Evolutionary conservation across 2,797 vertebrate species (phyloP), one percentile per base, ranked within the genome.

Genomic region (Acrossocheilus wenchowensis): DNA sequence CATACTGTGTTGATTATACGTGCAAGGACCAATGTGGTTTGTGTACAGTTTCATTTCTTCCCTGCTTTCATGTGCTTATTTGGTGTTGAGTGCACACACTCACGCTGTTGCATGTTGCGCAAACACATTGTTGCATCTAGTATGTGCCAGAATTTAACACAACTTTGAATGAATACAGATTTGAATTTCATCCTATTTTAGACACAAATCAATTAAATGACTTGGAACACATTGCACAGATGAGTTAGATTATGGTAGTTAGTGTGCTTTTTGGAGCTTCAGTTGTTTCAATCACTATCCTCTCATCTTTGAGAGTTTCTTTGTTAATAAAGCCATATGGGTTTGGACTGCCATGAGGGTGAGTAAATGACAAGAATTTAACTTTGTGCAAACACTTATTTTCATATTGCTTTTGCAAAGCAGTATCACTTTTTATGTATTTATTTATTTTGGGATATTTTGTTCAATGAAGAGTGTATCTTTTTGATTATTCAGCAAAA

Each of bases 191-290:
- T 4, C 23, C 71, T 30, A 6, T 50, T 52, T 75, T 75, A 17
- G 17, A 34, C 1, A 34, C 1, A 52, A 75, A 75, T 30, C 48
- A 34, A 19, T 36, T 30, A 34, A 10, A 52, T 52, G 30, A 36
- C 30, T 36, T 77, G 19, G 19, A 54, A 54, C 2, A 12, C 5
- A 36, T 6, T 3, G 2, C 17, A 36, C 19, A 34, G 26, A 75
- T 54, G 48, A 36, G 6, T 23, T 10, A 5, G 19, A 75, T 52
- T 77, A 36, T 34, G 26, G 26, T 34, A 30, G 74, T 54, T 77
- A 54, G 23, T 77, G 30, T 77, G 48, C 5, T 34, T 75, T 75
- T 75, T 54, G 74, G 74, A 52, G 17, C 30, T 54, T 77, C 19
- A 77, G 48, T 43, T 30, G 15, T 52, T 34, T 30, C 26, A 77